A percentile compares a stretch with the other conserved stretches of the same genome.
phyloP scores from a whole-genome alignment of 2,888 invertebrate species.

The Coenonympha glycerion region DNA sequence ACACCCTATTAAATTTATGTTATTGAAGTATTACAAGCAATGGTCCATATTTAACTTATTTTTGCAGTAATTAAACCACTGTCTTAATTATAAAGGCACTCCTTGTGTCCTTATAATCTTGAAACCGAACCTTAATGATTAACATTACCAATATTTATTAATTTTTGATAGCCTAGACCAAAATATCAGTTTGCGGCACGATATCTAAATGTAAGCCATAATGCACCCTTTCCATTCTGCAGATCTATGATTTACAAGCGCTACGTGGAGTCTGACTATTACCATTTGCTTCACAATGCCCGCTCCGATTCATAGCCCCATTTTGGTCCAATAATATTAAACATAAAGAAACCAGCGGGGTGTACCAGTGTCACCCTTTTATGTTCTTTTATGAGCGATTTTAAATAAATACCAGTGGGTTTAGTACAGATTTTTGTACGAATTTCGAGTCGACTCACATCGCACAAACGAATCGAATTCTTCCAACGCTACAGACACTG shows the following conservation, averaged over 20 bases:
- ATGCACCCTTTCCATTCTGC: constrained; percentile 25
- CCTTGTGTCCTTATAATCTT: too few species aligned
- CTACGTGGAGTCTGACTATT: constrained; percentile 65
- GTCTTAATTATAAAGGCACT: too few species aligned
- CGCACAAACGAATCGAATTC: too few species aligned
- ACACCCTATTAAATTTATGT: too few species aligned
- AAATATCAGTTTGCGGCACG: constrained; percentile 3
- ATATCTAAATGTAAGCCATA: constrained; percentile 10
- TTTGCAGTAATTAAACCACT: too few species aligned
- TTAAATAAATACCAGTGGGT: constrained; percentile 46
- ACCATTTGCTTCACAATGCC: constrained; percentile 70
- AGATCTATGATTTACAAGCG: constrained; percentile 40
- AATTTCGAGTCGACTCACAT: too few species aligned
- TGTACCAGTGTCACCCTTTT: constrained; percentile 69
- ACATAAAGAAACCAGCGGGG: constrained; percentile 70
- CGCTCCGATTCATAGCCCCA: constrained; percentile 59
- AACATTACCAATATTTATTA: too few species aligned
- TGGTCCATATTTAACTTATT: too few species aligned
- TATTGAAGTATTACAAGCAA: too few species aligned
- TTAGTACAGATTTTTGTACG: too few species aligned
- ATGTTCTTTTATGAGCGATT: constrained; percentile 43
- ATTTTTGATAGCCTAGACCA: not conserved
- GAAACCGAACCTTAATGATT: too few species aligned
- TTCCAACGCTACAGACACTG: too few species aligned
- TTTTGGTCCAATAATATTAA: constrained; percentile 65